A percentile compares a stretch with the other conserved stretches of the same genome.
These are phyloP conservation scores for Hemichromis elongatus DNA, from an alignment of 2,113 vertebrate species.

Conservation along the genomic window DNA sequence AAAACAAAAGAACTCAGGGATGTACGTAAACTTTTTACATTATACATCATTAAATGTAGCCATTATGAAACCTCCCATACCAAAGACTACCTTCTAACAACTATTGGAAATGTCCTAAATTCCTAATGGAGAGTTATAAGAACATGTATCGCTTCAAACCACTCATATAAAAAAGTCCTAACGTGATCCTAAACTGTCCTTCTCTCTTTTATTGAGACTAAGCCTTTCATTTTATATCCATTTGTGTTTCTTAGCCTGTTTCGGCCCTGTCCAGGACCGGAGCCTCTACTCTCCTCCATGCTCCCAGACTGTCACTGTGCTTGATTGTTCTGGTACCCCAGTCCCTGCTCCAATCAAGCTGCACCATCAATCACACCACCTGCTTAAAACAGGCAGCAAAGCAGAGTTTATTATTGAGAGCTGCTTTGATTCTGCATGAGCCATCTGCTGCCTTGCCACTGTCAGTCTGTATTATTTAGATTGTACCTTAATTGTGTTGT, in stretches of 20 bases:
- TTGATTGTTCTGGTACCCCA: not conserved
- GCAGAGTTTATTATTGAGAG: not conserved
- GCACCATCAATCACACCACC: not conserved
- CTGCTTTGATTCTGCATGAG: not conserved
- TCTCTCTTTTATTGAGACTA: not conserved
- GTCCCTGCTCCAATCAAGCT: not conserved
- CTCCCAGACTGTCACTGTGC: accelerated
- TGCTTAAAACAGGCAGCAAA: not conserved
- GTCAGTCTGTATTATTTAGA: not conserved
- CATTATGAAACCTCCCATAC: not conserved
- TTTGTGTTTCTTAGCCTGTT: not conserved
- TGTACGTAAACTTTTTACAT: not conserved
- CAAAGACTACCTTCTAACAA: accelerated
- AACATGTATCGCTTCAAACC: not conserved
- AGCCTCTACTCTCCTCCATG: not conserved
- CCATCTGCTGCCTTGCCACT: not conserved
- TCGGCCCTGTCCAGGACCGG: accelerated
- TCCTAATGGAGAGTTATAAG: not conserved
- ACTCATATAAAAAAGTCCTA: not conserved
- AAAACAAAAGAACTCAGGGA: not conserved
- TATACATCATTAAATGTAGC: not conserved
- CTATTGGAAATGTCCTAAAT: not conserved
- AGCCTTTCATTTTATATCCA: not conserved
- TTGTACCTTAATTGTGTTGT: not conserved
- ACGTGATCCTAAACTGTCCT: not conserved